Conservation (phyloP, 2,888 invertebrate species). For the Volucella zonaria region DNA sequence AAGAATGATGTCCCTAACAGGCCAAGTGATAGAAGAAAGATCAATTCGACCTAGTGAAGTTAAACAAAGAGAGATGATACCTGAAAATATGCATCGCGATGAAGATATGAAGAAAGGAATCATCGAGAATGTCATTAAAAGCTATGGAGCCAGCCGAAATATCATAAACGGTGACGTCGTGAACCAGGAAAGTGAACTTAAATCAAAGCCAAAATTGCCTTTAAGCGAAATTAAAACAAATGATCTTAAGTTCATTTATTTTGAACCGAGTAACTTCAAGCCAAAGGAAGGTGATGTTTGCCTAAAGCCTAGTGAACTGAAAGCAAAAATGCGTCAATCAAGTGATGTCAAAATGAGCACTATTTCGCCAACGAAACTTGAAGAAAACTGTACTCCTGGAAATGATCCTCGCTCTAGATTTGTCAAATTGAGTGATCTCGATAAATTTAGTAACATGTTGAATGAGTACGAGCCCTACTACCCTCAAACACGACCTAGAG, state of each 20-base stretch:
- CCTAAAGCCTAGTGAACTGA: constrained; percentile 20
- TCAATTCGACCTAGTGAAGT: constrained; percentile 31
- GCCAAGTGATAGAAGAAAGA: not conserved
- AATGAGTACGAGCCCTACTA: not conserved
- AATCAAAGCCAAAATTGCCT: not conserved
- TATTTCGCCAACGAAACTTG: not conserved
- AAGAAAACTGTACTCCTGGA: not conserved
- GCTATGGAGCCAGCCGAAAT: not conserved
- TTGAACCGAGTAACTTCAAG: constrained; percentile 25
- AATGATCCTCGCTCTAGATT: constrained; percentile 15
- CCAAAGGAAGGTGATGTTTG: constrained; percentile 4
- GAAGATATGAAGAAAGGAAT: not conserved
- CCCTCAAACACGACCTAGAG: not conserved
- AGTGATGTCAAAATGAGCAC: not conserved
- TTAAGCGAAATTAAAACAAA: constrained; percentile 22
- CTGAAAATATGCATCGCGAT: not conserved
- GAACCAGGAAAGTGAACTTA: not conserved
- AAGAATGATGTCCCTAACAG: constrained; percentile 35
- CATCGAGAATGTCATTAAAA: constrained; percentile 32
- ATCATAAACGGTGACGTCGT: not conserved
- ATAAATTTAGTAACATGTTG: not conserved
- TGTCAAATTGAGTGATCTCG: constrained; percentile 34
- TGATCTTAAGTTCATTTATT: constrained; percentile 21
- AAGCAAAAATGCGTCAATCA: not conserved
- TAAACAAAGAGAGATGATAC: constrained; percentile 18